Evolutionary conservation across 2,797 vertebrate genomes (phyloP).

Genomic region (Lateolabrax maculatus): DNA sequence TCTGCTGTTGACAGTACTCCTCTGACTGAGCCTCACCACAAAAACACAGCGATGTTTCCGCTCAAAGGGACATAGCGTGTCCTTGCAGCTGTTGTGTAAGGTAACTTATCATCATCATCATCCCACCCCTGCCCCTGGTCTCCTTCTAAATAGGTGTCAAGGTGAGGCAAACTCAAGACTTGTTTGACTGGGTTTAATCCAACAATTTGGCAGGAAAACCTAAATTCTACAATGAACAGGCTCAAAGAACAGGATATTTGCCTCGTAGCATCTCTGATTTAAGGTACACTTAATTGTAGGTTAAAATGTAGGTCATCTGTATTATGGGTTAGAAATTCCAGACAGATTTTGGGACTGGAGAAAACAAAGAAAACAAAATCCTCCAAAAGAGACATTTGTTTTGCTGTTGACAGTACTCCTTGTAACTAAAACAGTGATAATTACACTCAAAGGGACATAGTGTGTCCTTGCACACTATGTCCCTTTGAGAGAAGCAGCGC

Average conservation of each 20-base stretch:
- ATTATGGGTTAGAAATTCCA: neutral
- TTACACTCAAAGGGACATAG: rapidly evolving
- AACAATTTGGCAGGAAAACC: neutral
- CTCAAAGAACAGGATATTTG: neutral
- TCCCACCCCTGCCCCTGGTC: neutral
- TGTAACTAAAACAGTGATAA: neutral
- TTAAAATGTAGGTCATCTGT: neutral
- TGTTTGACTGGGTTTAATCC: neutral
- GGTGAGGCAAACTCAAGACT: neutral
- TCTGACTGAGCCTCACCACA: neutral
- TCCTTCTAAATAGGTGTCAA: too few species aligned
- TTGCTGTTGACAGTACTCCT: neutral
- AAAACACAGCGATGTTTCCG: neutral
- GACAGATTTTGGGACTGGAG: slow-evolving; percentile 22
- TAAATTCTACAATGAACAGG: neutral
- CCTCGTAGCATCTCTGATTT: neutral
- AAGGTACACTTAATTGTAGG: neutral
- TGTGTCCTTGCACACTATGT: rapidly evolving
- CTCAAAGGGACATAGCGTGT: rapidly evolving
- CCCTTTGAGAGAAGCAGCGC: too few species aligned
- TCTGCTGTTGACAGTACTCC: neutral
- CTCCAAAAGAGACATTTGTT: slow-evolving; percentile 43
- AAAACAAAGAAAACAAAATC: slow-evolving; percentile 21
- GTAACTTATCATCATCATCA: neutral
- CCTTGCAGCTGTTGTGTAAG: rapidly evolving